phyloP scores from a whole-genome alignment of 2,797 vertebrate genomes.

The Falco peregrinus region DNA sequence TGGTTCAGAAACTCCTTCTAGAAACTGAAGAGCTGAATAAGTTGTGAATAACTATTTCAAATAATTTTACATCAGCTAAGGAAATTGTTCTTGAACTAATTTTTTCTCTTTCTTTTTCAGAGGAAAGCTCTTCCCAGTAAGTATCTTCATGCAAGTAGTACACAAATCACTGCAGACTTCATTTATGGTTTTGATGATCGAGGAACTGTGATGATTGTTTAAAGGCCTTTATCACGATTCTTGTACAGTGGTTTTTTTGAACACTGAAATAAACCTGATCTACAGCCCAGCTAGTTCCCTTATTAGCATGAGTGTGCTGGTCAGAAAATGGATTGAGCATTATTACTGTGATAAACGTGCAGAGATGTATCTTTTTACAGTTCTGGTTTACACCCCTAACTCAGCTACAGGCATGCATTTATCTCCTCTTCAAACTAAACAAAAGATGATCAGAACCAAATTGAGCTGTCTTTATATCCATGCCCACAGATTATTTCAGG shows the following conservation, averaged over 20 bases:
- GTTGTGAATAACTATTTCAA: background rate
- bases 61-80: background rate
- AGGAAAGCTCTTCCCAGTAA: conserved; percentile 87
- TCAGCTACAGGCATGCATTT: background rate
- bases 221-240: background rate
- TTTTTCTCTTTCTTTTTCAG: conserved; percentile 69
- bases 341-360: background rate
- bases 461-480: background rate
- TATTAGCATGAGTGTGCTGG: background rate
- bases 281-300: background rate
- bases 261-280: background rate
- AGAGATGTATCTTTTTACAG: background rate
- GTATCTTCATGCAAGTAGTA: conserved; percentile 54
- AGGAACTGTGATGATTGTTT: background rate
- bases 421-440: background rate
- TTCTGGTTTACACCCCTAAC: background rate
- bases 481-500: background rate
- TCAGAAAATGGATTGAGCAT: background rate
- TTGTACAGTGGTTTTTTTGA: background rate
- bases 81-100: conserved; percentile 8
- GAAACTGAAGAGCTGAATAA: background rate
- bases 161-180: background rate
- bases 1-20: background rate
- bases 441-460: background rate
- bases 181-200: background rate